Conservation (phyloP, 2,888 invertebrate genomes). For the Pammene fasciana region DNA sequence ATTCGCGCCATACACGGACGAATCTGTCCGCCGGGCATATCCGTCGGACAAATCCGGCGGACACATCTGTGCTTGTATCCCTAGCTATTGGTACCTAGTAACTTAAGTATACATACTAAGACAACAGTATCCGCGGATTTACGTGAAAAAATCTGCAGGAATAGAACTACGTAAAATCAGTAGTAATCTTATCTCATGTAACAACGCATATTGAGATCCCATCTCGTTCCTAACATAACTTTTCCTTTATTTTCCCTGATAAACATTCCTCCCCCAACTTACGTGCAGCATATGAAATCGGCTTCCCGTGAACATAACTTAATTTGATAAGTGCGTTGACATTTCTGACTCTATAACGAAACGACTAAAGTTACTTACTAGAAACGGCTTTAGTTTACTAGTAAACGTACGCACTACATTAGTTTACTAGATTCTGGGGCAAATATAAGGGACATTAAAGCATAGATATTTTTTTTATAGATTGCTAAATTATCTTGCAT, state of each 20-base stretch:
- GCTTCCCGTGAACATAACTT: conserved; percentile 14
- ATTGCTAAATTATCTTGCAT: too few relatives aligned
- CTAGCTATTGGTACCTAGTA: too few relatives aligned
- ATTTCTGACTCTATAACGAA: conserved; percentile 12
- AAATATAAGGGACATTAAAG: not conserved
- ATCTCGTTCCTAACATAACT: not conserved
- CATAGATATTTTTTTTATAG: too few relatives aligned
- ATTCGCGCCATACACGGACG: too few relatives aligned
- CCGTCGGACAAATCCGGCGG: too few relatives aligned
- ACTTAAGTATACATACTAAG: too few relatives aligned
- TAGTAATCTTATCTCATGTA: too few relatives aligned
- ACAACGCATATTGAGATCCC: not conserved
- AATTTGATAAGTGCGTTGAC: conserved; percentile 28
- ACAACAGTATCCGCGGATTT: too few relatives aligned
- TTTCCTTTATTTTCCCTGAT: not conserved
- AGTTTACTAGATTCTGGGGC: not conserved
- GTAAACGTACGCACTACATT: conserved; percentile 7
- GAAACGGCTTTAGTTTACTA: not conserved
- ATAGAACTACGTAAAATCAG: too few relatives aligned
- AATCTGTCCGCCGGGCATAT: too few relatives aligned
- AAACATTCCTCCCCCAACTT: not conserved
- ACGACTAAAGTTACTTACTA: not conserved
- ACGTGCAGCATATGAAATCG: conserved; percentile 2
- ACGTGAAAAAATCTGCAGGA: too few relatives aligned
- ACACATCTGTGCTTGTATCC: too few relatives aligned